phyloP scores from a whole-genome alignment of 2,113 vertebrate genomes.

The Catharus fuscescens region DNA sequence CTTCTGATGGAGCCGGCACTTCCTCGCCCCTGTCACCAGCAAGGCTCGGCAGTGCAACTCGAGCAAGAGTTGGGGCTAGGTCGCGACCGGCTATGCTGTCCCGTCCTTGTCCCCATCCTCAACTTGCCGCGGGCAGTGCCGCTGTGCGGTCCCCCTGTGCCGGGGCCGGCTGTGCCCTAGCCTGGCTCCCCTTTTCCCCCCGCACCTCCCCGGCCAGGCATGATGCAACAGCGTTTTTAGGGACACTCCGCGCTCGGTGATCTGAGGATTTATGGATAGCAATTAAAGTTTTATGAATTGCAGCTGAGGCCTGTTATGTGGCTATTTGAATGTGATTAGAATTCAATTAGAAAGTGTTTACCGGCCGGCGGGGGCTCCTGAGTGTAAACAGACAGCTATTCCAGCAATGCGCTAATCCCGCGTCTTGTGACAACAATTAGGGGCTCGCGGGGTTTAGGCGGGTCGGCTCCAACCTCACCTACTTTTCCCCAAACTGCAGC shows the following conservation, averaged over 20 bases:
- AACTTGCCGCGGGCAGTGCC: not conserved
- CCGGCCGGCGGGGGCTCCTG: slow-evolving; percentile 81
- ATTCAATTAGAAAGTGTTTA: slow-evolving; percentile 99
- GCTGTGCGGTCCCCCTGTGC: not conserved
- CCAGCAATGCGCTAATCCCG: slow-evolving; percentile 98
- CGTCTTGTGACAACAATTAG: slow-evolving; percentile 99
- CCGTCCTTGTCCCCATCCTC: too few relatives aligned
- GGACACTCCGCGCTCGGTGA: slow-evolving; percentile 57
- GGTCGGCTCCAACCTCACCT: slow-evolving; percentile 83
- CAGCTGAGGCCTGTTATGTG: slow-evolving; percentile 84
- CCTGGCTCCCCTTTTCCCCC: rapidly evolving
- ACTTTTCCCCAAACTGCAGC: slow-evolving; percentile 68
- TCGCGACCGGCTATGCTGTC: not conserved
- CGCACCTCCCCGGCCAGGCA: not conserved
- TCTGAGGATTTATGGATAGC: slow-evolving; percentile 82
- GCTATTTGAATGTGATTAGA: slow-evolving; percentile 98
- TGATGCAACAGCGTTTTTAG: slow-evolving; percentile 34
- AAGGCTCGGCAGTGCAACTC: not conserved
- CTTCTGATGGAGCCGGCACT: not conserved
- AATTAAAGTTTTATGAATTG: slow-evolving; percentile 94
- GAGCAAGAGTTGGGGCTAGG: not conserved
- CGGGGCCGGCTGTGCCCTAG: not conserved
- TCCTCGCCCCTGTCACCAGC: not conserved
- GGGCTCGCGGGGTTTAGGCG: slow-evolving; percentile 78
- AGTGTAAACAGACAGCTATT: slow-evolving; percentile 98